A percentile compares a stretch with the other conserved stretches of the same genome.
Evolutionary conservation across 1,140 invertebrate species (phyloP).

Genomic region (Ips nitidus): DNA sequence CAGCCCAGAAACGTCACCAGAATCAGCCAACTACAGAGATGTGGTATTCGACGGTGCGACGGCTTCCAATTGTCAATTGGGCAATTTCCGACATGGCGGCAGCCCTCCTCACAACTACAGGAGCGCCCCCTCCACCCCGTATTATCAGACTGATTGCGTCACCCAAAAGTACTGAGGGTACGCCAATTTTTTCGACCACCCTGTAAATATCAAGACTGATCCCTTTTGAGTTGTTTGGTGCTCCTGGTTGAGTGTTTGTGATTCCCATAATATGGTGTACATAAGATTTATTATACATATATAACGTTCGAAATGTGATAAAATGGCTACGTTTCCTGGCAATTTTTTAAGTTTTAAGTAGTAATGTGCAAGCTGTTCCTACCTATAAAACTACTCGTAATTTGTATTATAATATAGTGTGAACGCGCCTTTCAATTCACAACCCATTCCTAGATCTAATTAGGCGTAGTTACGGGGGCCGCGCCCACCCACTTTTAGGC

Average conservation of each 20-base stretch:
- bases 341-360: too few relatives aligned
- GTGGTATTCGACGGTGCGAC: conserved; percentile 49
- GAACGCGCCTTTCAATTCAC: too few relatives aligned
- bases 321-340: too few relatives aligned
- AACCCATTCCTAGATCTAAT: too few relatives aligned
- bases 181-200: conserved; percentile 37
- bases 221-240: conserved; percentile 20
- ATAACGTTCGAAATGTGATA: too few relatives aligned
- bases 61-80: conserved; percentile 58
- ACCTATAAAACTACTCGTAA: too few relatives aligned
- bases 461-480: too few relatives aligned
- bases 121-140: conserved; percentile 56
- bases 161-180: conserved; percentile 50
- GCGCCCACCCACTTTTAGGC: too few relatives aligned
- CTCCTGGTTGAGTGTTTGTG: too few relatives aligned
- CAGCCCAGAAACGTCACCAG: conserved; percentile 57
- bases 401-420: too few relatives aligned
- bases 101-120: conserved; percentile 58
- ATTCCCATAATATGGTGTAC: neutral
- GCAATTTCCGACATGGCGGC: conserved; percentile 59
- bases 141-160: conserved; percentile 57
- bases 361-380: too few relatives aligned
- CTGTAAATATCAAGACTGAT: conserved; percentile 46
- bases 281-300: too few relatives aligned
- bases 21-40: conserved; percentile 54